phyloP scores from a whole-genome alignment of 2,888 invertebrate genomes.

The Nineta flava region DNA sequence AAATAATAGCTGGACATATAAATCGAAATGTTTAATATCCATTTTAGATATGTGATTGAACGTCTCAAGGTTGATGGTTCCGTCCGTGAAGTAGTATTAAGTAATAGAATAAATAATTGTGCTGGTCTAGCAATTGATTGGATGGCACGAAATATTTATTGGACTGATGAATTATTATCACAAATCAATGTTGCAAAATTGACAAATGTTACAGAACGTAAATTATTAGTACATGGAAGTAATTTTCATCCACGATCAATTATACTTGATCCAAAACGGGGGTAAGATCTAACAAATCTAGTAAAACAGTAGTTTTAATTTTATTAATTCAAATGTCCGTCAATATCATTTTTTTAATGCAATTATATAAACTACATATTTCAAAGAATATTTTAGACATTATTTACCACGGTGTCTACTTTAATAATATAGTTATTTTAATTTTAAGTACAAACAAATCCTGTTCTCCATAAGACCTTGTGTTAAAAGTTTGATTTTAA shows the following conservation, averaged over 20 bases:
- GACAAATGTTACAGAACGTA: conserved; percentile 34
- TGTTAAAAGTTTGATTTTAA: too few relatives aligned
- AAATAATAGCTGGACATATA: not conserved
- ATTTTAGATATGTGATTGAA: conserved; percentile 37
- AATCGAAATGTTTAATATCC: not conserved
- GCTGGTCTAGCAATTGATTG: conserved; percentile 73
- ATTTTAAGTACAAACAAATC: too few relatives aligned
- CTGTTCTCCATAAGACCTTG: too few relatives aligned
- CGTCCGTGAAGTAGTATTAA: conserved; percentile 37
- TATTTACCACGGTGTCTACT: too few relatives aligned
- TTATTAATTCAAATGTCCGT: too few relatives aligned
- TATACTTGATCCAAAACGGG: conserved; percentile 48
- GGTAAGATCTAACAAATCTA: conserved; percentile 25
- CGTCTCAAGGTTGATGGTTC: conserved; percentile 46
- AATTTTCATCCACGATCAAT: conserved; percentile 39
- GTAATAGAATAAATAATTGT: conserved; percentile 41
- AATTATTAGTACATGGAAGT: conserved; percentile 37
- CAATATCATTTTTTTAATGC: too few relatives aligned
- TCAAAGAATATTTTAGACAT: too few relatives aligned
- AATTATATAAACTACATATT: too few relatives aligned
- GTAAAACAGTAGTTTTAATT: too few relatives aligned
- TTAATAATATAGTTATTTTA: too few relatives aligned
- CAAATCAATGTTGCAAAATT: conserved; percentile 52
- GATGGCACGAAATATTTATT: conserved; percentile 68
- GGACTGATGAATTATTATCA: conserved; percentile 60